A percentile compares a stretch with the other conserved stretches of the same genome.
Evolutionary conservation across 2,113 vertebrate genomes (phyloP).

Genomic region (Odontophorus gujanensis): DNA sequence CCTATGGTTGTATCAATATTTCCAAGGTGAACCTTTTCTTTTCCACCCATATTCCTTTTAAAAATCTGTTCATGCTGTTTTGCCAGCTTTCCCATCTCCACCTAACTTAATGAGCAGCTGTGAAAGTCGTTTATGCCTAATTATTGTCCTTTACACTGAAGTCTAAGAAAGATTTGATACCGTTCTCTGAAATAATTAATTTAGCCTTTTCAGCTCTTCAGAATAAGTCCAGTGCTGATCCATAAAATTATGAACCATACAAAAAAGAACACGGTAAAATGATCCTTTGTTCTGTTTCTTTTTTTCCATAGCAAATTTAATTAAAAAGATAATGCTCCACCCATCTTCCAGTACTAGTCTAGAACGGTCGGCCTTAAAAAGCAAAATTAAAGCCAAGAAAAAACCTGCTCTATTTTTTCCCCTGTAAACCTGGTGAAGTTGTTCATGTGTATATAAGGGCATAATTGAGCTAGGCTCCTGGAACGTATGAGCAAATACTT

Average conservation of each 20-base stretch:
- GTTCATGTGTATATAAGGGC: neutral
- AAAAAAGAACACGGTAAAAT: neutral
- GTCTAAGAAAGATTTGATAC: neutral
- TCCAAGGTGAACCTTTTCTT: neutral
- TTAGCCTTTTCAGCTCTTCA: neutral
- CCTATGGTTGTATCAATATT: neutral
- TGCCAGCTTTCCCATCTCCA: neutral
- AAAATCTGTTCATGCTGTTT: neutral
- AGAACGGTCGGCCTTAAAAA: neutral
- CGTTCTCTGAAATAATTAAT: neutral
- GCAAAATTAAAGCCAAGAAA: constrained; percentile 3
- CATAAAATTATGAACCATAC: neutral
- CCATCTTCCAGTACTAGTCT: neutral
- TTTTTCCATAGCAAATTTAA: neutral
- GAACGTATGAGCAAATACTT: neutral
- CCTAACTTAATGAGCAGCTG: neutral
- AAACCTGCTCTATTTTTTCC: neutral
- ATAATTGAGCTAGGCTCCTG: constrained; percentile 1
- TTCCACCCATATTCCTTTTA: neutral
- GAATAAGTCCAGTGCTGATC: neutral
- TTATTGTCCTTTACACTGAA: neutral
- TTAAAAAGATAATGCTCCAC: neutral
- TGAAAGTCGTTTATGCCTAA: neutral
- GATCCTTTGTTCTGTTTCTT: neutral
- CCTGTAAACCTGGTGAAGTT: neutral